A percentile compares a stretch with the other conserved stretches of the same genome.
Evolutionary conservation across 2,113 vertebrate species (phyloP).

Genomic region (Dissostichus mawsoni): DNA sequence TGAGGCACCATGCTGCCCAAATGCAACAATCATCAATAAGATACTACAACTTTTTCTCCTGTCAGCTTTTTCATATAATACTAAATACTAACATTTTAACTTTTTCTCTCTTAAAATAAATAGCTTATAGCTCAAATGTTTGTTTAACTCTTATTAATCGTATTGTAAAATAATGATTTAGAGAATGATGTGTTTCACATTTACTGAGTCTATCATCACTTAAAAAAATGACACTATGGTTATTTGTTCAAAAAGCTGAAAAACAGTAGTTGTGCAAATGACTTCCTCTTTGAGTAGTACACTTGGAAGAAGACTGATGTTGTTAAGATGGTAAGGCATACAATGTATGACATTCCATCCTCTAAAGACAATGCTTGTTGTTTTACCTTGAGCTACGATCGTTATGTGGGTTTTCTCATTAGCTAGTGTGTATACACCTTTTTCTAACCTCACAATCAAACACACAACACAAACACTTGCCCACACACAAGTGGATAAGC

Average conservation of each 20-base stretch:
- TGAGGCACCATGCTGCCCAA: neutral
- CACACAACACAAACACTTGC: neutral
- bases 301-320: neutral
- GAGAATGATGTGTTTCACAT: neutral
- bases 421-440: neutral
- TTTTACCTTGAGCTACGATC: neutral
- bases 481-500: neutral
- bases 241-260: neutral
- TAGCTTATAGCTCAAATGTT: neutral
- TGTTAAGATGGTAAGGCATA: neutral
- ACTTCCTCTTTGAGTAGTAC: neutral
- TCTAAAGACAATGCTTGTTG: neutral
- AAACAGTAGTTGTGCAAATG: neutral
- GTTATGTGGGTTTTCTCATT: neutral
- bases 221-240: neutral
- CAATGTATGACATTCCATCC: neutral
- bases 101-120: neutral
- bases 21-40: slow-evolving; percentile 28
- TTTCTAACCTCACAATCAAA: neutral
- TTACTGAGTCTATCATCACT: neutral
- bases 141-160: neutral
- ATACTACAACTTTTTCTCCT: neutral
- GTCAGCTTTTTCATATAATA: neutral
- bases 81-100: neutral
- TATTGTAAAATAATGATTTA: neutral